These are phyloP conservation scores for Urechis unicinctus DNA, from an alignment of 2,888 invertebrate species.

Conservation along the genomic window DNA sequence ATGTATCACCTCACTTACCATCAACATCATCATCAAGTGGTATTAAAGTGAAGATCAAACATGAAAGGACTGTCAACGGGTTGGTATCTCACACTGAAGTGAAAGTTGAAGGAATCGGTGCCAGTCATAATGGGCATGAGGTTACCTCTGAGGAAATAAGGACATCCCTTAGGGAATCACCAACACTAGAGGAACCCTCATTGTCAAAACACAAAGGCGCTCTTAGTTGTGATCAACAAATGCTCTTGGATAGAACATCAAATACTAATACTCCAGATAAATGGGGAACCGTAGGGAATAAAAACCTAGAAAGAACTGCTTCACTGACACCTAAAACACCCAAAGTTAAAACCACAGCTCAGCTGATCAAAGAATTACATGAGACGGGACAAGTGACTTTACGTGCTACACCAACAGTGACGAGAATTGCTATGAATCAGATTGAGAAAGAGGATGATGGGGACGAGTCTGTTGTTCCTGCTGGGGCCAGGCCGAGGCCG, in stretches of 20 bases:
- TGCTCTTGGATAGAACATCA: too few species aligned
- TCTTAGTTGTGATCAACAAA: too few species aligned
- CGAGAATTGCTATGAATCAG: constrained; percentile 39
- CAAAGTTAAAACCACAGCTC: constrained; percentile 69
- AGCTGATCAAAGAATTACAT: constrained; percentile 69
- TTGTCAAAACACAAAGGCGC: neutral
- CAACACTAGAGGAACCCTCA: neutral
- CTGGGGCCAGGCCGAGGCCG: constrained; percentile 34
- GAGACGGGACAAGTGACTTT: constrained; percentile 49
- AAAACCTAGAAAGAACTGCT: too few species aligned
- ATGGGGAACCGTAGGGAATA: too few species aligned
- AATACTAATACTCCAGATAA: too few species aligned
- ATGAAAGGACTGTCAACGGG: neutral
- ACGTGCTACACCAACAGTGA: constrained; percentile 32
- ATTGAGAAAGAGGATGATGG: constrained; percentile 37
- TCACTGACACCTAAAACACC: constrained; percentile 48
- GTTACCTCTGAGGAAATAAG: neutral
- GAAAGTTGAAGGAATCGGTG: neutral
- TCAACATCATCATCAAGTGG: neutral
- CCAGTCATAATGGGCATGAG: too few species aligned
- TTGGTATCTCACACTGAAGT: neutral
- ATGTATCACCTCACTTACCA: too few species aligned
- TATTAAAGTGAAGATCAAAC: neutral
- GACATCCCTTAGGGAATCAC: neutral
- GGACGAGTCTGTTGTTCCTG: constrained; percentile 33